A percentile compares a stretch with the other conserved stretches of the same genome.
Evolutionary conservation across 2,797 vertebrate genomes (phyloP).

Genomic region (Arremon brunneinucha): DNA sequence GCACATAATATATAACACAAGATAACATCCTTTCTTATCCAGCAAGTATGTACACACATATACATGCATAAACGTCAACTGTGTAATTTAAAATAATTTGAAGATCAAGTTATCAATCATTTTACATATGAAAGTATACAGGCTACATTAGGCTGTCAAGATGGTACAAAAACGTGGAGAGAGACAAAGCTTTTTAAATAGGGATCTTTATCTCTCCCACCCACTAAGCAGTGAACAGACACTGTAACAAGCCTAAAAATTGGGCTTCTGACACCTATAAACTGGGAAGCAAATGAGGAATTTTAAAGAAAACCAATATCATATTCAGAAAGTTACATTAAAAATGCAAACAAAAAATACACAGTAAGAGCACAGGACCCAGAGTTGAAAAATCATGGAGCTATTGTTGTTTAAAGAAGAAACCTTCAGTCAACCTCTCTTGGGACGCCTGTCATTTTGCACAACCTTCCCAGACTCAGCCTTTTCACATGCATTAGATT

Average conservation of each 20-base stretch:
- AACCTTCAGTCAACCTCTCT: conserved; percentile 70
- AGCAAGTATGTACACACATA: conserved; percentile 27
- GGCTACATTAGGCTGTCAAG: conserved; percentile 12
- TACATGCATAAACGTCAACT: conserved; percentile 38
- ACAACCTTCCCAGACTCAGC: conserved; percentile 67
- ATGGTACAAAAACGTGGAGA: neutral
- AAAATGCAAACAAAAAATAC: conserved; percentile 51
- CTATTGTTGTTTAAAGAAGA: conserved; percentile 72
- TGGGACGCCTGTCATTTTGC: conserved; percentile 74
- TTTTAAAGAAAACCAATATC: conserved; percentile 3
- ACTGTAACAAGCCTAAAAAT: conserved; percentile 21
- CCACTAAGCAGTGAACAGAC: conserved; percentile 40
- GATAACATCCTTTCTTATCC: neutral
- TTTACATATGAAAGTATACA: conserved; percentile 31
- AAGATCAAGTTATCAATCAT: conserved; percentile 52
- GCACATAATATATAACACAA: neutral
- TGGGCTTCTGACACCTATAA: neutral
- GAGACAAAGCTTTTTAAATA: conserved; percentile 43
- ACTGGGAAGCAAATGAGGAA: conserved; percentile 23
- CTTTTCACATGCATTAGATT: conserved; percentile 77
- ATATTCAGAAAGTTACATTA: conserved; percentile 16
- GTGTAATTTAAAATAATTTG: conserved; percentile 31
- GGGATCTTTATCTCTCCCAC: conserved; percentile 51
- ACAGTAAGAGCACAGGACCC: conserved; percentile 3
- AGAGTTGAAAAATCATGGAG: conserved; percentile 59